Conservation (phyloP, 2,888 invertebrate species). For the Rutpela maculata region DNA sequence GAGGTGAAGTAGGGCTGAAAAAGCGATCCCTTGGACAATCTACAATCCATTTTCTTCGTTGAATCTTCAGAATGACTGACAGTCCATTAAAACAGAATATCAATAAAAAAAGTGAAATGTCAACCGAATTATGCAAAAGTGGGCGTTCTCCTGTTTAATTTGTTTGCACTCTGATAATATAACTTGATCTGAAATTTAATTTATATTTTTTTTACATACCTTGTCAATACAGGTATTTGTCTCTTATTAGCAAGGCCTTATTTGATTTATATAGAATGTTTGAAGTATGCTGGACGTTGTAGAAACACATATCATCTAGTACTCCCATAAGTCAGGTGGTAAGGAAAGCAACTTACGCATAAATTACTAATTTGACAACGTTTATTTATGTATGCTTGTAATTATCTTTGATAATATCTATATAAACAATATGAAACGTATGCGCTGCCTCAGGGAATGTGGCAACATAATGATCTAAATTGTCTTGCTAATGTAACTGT, state of each 20-base stretch:
- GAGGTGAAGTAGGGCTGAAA: too few species aligned
- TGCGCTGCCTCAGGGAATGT: constrained; percentile 2
- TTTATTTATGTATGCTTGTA: constrained; percentile 19
- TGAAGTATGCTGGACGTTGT: neutral
- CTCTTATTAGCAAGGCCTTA: constrained; percentile 16
- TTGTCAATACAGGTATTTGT: neutral
- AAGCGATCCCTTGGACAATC: too few species aligned
- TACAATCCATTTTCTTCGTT: too few species aligned
- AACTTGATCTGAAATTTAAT: neutral
- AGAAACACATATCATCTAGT: constrained; percentile 14
- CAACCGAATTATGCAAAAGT: too few species aligned
- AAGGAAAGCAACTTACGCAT: constrained; percentile 1
- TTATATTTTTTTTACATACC: neutral
- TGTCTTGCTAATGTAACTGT: constrained; percentile 1
- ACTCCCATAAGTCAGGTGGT: neutral
- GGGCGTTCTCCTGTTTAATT: neutral
- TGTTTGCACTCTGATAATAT: neutral
- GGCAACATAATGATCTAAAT: constrained; percentile 25
- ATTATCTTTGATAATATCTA: constrained; percentile 26
- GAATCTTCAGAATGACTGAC: too few species aligned
- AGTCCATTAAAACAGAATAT: too few species aligned
- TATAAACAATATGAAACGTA: constrained; percentile 28
- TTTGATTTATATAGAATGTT: constrained; percentile 18
- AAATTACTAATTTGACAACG: constrained; percentile 27
- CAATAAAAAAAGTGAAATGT: too few species aligned